Evolutionary conservation across 2,113 vertebrate genomes (phyloP).

Genomic region (Odocoileus hemionus): DNA sequence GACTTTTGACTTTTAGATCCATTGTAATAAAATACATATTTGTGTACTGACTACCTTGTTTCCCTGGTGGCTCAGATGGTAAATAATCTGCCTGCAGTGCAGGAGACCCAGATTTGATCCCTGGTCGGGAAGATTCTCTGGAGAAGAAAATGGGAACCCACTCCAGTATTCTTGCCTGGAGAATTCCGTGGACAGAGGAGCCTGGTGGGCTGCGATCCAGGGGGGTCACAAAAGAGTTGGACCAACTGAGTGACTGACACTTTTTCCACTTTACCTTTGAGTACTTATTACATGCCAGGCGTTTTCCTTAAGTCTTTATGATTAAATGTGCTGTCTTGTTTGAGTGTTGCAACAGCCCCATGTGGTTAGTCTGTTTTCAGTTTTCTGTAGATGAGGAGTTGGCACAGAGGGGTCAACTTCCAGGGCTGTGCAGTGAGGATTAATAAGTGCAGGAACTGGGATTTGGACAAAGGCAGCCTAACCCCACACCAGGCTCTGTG

Average conservation of each 20-base stretch:
- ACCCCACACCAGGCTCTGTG: neutral
- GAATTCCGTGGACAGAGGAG: neutral
- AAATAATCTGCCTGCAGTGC: neutral
- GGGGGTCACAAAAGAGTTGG: neutral
- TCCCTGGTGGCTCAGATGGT: neutral
- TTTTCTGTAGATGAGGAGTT: neutral
- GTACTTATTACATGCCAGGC: neutral
- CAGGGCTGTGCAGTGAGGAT: neutral
- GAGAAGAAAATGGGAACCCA: neutral
- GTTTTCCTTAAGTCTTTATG: neutral
- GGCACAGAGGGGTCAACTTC: neutral
- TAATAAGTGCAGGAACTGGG: neutral
- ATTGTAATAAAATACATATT: neutral
- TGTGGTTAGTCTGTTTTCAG: neutral
- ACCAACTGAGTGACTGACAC: neutral
- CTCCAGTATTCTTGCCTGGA: neutral
- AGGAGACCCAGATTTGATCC: neutral
- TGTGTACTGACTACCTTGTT: neutral
- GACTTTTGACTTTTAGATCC: neutral
- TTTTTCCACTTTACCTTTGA: neutral
- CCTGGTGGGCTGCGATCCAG: neutral
- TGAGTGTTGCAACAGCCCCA: neutral
- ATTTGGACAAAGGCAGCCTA: neutral
- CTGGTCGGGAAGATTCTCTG: neutral
- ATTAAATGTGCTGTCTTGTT: neutral